Evolutionary conservation across 1,140 invertebrate genomes (phyloP).

Genomic region (Drosophila pruinosa): DNA sequence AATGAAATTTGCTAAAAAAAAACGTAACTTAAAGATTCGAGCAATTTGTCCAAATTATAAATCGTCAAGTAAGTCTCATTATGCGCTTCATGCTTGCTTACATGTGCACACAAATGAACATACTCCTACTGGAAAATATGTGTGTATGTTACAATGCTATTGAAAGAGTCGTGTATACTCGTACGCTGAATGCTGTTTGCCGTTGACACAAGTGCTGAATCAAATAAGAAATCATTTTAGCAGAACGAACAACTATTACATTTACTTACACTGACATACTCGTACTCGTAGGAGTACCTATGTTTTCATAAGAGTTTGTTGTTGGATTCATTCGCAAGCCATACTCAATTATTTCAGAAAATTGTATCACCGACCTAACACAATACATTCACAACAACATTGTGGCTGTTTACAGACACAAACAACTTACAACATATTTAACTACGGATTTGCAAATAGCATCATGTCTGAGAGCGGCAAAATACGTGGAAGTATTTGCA

Average conservation of each 20-base stretch:
- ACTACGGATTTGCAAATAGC: conserved; percentile 27
- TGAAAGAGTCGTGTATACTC: not conserved
- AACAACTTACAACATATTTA: conserved; percentile 47
- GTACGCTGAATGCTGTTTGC: conserved; percentile 4
- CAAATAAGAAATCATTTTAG: conserved; percentile 59
- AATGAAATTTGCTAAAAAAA: conserved; percentile 8
- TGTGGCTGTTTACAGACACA: not conserved
- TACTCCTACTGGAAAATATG: not conserved
- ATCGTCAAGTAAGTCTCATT: conserved; percentile 54
- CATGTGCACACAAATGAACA: not conserved
- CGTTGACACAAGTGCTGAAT: conserved; percentile 39
- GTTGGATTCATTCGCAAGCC: conserved; percentile 47
- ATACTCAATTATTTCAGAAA: conserved; percentile 72
- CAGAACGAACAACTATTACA: conserved; percentile 44
- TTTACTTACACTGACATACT: not conserved
- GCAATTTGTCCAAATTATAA: conserved; percentile 76
- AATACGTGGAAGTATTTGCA: conserved; percentile 64
- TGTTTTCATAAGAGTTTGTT: conserved; percentile 9
- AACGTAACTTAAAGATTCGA: conserved; percentile 46
- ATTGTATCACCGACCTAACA: conserved; percentile 56
- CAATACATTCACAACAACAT: conserved; percentile 24
- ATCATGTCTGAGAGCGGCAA: not conserved
- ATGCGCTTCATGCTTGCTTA: conserved; percentile 44
- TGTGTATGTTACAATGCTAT: not conserved
- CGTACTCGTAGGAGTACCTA: not conserved